These are phyloP conservation scores for Anisognathus igniventris DNA, from an alignment of 2,797 vertebrate species.

Conservation along the genomic window DNA sequence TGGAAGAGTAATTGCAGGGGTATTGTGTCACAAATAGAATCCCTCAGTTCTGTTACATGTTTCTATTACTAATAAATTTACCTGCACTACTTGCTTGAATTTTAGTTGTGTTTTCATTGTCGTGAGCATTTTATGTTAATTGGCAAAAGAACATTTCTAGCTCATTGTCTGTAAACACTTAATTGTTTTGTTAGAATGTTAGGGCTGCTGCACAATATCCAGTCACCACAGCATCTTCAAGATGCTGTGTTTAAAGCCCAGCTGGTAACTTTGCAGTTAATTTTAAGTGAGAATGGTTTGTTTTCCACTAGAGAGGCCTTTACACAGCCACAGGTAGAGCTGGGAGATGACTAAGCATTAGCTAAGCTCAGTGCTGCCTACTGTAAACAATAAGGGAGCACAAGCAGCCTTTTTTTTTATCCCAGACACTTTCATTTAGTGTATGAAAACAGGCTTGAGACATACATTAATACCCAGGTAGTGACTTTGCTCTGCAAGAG, in stretches of 20 bases:
- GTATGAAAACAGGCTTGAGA: background rate
- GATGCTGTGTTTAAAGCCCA: background rate
- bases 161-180: background rate
- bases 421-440: background rate
- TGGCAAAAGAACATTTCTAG: background rate
- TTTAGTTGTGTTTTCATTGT: background rate
- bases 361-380: fast-evolving
- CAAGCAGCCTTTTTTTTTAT: background rate
- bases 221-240: background rate
- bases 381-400: background rate
- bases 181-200: background rate
- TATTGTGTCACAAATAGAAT: background rate
- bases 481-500: background rate
- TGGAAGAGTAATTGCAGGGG: background rate
- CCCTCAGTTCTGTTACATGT: background rate
- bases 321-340: background rate
- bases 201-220: background rate
- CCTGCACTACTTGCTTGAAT: background rate
- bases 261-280: background rate
- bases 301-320: background rate
- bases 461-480: background rate
- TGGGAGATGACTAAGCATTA: background rate
- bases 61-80: background rate
- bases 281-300: background rate
- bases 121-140: background rate